Conservation (phyloP, 2,888 invertebrate genomes). For the Meteorus cinctellus region DNA sequence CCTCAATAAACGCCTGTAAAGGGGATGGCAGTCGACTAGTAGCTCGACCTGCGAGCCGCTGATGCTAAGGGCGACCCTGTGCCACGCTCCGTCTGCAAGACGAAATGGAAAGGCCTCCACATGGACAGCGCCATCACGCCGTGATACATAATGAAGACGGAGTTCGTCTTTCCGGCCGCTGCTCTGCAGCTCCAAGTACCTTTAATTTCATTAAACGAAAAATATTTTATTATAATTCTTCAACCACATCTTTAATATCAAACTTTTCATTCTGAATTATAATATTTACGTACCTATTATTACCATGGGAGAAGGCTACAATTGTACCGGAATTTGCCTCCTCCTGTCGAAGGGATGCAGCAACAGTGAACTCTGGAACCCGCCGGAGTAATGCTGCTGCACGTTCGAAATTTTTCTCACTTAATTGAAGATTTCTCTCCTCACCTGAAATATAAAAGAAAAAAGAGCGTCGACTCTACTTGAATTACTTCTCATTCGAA, state of each 20-base stretch:
- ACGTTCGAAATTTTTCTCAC: slow-evolving; percentile 80
- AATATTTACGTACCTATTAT: slow-evolving; percentile 78
- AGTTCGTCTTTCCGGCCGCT: slow-evolving; percentile 91
- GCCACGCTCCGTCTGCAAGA: slow-evolving; percentile 91
- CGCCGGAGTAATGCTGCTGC: slow-evolving; percentile 81
- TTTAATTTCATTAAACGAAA: slow-evolving; percentile 65
- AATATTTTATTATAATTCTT: slow-evolving; percentile 11
- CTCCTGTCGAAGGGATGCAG: slow-evolving; percentile 85
- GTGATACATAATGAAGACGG: slow-evolving; percentile 86
- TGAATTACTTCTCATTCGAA: slow-evolving; percentile 18
- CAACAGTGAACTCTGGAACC: slow-evolving; percentile 87
- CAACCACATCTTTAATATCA: background rate
- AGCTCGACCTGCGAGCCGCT: slow-evolving; percentile 89
- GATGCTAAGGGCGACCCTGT: slow-evolving; percentile 88
- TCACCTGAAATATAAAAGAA: slow-evolving; percentile 76
- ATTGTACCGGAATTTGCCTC: slow-evolving; percentile 88
- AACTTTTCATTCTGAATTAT: background rate
- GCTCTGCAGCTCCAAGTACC: slow-evolving; percentile 93
- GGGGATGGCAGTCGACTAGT: slow-evolving; percentile 89
- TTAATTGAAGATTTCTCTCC: slow-evolving; percentile 82
- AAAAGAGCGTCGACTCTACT: slow-evolving; percentile 15
- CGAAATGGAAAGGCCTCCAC: slow-evolving; percentile 92
- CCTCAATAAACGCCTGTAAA: slow-evolving; percentile 85
- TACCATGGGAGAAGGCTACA: slow-evolving; percentile 87
- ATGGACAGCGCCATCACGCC: slow-evolving; percentile 79